A percentile compares a stretch with the other conserved stretches of the same genome.
These are phyloP conservation scores for Perccottus glenii DNA, from an alignment of 2,113 vertebrate genomes.

Conservation along the genomic window DNA sequence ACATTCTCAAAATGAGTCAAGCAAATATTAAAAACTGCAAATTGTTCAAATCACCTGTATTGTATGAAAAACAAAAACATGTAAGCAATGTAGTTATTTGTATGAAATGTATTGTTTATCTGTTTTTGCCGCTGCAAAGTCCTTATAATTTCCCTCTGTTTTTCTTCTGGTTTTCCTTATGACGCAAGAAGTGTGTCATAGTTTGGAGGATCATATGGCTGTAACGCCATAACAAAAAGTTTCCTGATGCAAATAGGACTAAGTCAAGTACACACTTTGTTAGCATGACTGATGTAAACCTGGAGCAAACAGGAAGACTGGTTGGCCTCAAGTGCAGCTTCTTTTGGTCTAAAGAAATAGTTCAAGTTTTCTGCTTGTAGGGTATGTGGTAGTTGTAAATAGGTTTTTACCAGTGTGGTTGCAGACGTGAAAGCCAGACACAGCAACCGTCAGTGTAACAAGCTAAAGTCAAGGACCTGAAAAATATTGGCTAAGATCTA, in stretches of 20 bases:
- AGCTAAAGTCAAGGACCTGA: too few species aligned
- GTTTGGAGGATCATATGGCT: too few species aligned
- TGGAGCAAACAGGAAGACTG: neutral
- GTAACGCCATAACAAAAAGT: neutral
- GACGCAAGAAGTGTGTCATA: neutral
- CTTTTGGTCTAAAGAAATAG: too few species aligned
- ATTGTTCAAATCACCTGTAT: neutral
- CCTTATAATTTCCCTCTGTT: neutral
- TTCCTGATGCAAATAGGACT: neutral
- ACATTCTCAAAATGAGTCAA: neutral
- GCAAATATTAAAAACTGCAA: neutral
- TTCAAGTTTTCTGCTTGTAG: neutral
- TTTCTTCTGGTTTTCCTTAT: neutral
- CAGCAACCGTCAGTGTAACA: too few species aligned
- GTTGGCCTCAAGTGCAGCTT: neutral
- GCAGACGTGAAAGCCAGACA: too few species aligned
- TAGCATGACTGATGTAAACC: conserved; percentile 15
- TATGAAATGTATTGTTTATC: neutral
- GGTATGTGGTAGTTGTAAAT: neutral
- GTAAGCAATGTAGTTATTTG: neutral
- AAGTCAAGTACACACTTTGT: neutral
- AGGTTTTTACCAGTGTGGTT: too few species aligned
- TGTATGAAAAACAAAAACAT: neutral
- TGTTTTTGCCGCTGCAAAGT: neutral
- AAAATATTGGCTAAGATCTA: too few species aligned